Evolutionary conservation across 64 coral and sea anemone species (phyloP), one percentile per base, ranked within the genome.

Genomic region (Montipora efflorescens): DNA sequence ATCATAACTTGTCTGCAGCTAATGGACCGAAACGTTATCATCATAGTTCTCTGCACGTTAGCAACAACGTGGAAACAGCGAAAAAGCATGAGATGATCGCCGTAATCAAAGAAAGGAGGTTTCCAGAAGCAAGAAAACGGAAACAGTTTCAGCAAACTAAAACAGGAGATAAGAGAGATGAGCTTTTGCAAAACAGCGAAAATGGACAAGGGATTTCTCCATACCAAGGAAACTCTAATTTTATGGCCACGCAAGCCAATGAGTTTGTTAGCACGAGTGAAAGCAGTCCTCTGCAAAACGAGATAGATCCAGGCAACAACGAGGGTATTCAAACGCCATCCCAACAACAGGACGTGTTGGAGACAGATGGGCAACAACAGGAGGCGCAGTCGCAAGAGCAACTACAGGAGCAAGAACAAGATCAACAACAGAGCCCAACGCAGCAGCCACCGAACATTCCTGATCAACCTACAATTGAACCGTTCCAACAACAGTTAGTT

Each of bases 21-120:
- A 80, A 92, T 55, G 70, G 53, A 5, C 19, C 45, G 46, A 10
- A 83, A 19, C 72, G 61, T 58, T 43, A 68, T 5, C 89, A 87
- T 7, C 67, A 25, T 6, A 58, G 67, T 18, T 89, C 82, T 36
- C 81, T 92, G 7, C 87, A 75, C 15, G 87, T 96, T 5, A 93
- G 90, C 77, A 90, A 91, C 5, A 94, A 90, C 50, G 92, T 94
- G 21, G 53, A 86, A 13, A 96, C 95, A 19, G 15, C 66, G 7
- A 93, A 90, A 62, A 90, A 52, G 28, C 78, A 77, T 25, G 8
- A 57, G 58, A 90, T 95, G 53, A 88, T 88, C 0, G 15, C 48
- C 82, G 8, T 18, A 28, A 57, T 69, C 20, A 78, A 22, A 8
- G 28, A 59, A 73, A 90, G 74, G 19, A 62, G 71, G 70, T 78